A percentile compares a stretch with the other conserved stretches of the same genome.
Evolutionary conservation across 2,888 invertebrate genomes (phyloP).

Genomic region (Lamellibrachia columna): DNA sequence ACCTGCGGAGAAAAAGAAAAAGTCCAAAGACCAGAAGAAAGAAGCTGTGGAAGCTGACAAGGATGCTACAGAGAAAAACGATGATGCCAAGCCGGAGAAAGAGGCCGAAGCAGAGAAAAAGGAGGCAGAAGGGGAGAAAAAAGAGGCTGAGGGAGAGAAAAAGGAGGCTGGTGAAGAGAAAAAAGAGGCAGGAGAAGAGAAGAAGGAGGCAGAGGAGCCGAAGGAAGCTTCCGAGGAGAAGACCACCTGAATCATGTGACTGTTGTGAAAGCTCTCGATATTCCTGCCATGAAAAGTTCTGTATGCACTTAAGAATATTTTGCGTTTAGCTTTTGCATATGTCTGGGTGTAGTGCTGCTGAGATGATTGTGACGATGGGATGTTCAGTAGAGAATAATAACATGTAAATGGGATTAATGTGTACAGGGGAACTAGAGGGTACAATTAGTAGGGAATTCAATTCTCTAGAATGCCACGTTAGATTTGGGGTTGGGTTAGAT

Average conservation of each 20-base stretch:
- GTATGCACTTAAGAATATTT: not conserved
- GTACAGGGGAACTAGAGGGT: not conserved
- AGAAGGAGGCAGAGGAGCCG: slow-evolving; percentile 3
- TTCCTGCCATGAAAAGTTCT: not conserved
- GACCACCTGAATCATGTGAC: not conserved
- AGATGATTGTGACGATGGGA: no score
- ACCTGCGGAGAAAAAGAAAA: slow-evolving; percentile 1
- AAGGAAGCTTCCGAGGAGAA: not conserved
- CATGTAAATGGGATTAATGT: not conserved
- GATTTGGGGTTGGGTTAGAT: not conserved
- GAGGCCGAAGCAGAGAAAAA: not conserved
- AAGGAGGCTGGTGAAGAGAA: not conserved
- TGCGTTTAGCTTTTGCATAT: slow-evolving; percentile 10
- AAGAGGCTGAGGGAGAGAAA: not conserved
- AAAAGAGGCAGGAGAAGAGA: not conserved
- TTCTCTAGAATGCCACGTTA: not conserved
- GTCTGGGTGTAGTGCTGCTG: not conserved
- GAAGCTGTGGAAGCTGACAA: not conserved
- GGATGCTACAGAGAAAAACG: not conserved
- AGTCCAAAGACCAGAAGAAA: not conserved
- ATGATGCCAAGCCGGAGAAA: not conserved
- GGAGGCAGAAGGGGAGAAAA: not conserved
- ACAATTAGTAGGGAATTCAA: not conserved
- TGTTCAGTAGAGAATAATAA: not conserved
- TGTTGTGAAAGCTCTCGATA: not conserved